A percentile compares a stretch with the other conserved stretches of the same genome.
phyloP scores from a whole-genome alignment of 2,113 vertebrate species.

The Ardeotis arabs region DNA sequence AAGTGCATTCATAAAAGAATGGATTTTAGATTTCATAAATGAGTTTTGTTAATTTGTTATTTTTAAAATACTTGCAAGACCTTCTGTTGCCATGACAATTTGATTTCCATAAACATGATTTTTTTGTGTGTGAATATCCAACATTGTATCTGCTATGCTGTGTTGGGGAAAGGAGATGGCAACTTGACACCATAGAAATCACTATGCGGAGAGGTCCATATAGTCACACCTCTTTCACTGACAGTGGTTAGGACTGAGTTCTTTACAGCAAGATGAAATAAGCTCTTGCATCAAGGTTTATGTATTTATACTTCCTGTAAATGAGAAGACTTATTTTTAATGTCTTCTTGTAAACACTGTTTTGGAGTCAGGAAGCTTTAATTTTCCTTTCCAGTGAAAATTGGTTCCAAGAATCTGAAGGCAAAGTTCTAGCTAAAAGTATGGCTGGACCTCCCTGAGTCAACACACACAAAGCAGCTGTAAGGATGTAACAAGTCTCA shows the following conservation, averaged over 20 bases:
- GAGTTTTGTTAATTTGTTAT: slow-evolving; percentile 78
- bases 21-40: slow-evolving; percentile 70
- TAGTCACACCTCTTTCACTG: neutral
- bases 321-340: neutral
- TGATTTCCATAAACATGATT: slow-evolving; percentile 79
- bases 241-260: neutral
- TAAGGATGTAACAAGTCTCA: neutral
- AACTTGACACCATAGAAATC: slow-evolving; percentile 16
- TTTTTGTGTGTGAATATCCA: slow-evolving; percentile 58
- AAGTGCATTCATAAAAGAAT: slow-evolving; percentile 57
- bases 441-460: neutral
- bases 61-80: slow-evolving; percentile 80
- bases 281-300: neutral
- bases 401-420: neutral
- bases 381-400: neutral
- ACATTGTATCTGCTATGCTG: slow-evolving; percentile 23
- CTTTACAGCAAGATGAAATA: neutral
- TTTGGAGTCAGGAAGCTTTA: neutral
- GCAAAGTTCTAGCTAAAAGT: neutral
- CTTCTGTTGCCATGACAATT: slow-evolving; percentile 79
- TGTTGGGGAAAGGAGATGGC: slow-evolving; percentile 9
- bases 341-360: neutral
- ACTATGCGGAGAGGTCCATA: neutral
- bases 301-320: neutral
- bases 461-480: neutral